Base-by-base conservation (phyloP, 2,888 invertebrate genomes). In the Hylaea fasciaria region DNA sequence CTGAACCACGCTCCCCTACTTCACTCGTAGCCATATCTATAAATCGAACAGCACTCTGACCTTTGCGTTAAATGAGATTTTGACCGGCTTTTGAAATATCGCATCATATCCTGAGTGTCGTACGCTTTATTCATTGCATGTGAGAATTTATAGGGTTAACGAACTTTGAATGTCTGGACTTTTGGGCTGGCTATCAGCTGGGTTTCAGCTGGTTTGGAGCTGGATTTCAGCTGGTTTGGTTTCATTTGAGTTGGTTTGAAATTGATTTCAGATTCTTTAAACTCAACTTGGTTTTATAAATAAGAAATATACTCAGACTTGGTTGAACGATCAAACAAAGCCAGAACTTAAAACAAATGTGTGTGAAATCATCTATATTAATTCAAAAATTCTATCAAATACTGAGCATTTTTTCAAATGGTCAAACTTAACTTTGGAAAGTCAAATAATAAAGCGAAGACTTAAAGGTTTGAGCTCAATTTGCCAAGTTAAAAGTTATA, bases 31-130 rank as follows among this genome's bases (percentile, higher is more conserved):
- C 61, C 57, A 64, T 66, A 69, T 67, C 66, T 67, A 70, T 72
- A 72, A 73, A 73, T 73, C 67, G 70, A 68, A 59, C 62, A 63
- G 62, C 56, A 62, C 53, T 66, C 57, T 66, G 66, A 69, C 71
- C 70, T 70, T 68, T 62, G 63, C 55, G 67, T 66, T 71, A 72
- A 74, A 76, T 76, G 72, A 73, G 71, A 75, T 77, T 76, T 64
- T 70, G 64, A 63, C 46, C 58, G 65, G 64, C 71, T 71, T 70
- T 70, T 70, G 68, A 69, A 70, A 73, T 75, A 73, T 68, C 58
- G 63, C 51, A 43, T 60, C 66, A 64, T 64, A 69, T 69, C 67
- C 63, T 70, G 59, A 57, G 54, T 55, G 57, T 58, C 57, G 62
- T 57, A 57, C 57, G 51, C 57, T 63, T 63, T 65, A 69, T 68